These are phyloP conservation scores for Cecropterus lyciades DNA, from an alignment of 1,140 invertebrate species.

Conservation along the genomic window DNA sequence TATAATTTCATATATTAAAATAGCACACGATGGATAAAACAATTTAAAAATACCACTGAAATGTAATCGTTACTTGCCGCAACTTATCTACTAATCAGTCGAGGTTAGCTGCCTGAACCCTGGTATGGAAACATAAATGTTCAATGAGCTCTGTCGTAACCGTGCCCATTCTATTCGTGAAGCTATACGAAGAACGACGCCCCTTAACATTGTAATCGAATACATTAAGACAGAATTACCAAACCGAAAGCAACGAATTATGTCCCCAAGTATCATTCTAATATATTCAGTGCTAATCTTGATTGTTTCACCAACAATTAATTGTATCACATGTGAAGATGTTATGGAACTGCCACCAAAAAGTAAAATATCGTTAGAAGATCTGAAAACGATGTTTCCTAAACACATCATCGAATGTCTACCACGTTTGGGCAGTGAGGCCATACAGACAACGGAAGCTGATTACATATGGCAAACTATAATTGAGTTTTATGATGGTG, in stretches of 20 bases:
- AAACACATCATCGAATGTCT: slow-evolving; percentile 66
- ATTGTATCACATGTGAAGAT: slow-evolving; percentile 50
- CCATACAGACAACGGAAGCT: slow-evolving; percentile 53
- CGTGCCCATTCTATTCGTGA: slow-evolving; percentile 10
- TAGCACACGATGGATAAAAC: no score
- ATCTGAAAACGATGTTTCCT: slow-evolving; percentile 56
- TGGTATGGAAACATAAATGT: slow-evolving; percentile 8
- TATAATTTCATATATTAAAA: no score
- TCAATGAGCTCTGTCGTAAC: slow-evolving; percentile 12
- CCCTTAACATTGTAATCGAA: not conserved
- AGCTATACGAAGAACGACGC: not conserved
- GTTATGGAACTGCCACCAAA: slow-evolving; percentile 50
- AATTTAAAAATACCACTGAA: no score
- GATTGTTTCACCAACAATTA: not conserved
- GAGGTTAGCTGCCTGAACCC: slow-evolving; percentile 10
- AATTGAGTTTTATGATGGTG: slow-evolving; percentile 52
- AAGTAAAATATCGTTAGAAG: slow-evolving; percentile 42
- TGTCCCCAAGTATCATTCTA: not conserved
- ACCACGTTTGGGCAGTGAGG: slow-evolving; percentile 57
- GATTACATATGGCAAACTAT: slow-evolving; percentile 69
- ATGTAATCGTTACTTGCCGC: not conserved
- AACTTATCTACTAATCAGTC: not conserved
- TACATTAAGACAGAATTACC: no score
- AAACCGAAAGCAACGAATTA: not conserved
- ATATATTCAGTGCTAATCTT: slow-evolving; percentile 6